phyloP scores from a whole-genome alignment of 1,140 invertebrate genomes.

The Yoshiicerus persimilis region DNA sequence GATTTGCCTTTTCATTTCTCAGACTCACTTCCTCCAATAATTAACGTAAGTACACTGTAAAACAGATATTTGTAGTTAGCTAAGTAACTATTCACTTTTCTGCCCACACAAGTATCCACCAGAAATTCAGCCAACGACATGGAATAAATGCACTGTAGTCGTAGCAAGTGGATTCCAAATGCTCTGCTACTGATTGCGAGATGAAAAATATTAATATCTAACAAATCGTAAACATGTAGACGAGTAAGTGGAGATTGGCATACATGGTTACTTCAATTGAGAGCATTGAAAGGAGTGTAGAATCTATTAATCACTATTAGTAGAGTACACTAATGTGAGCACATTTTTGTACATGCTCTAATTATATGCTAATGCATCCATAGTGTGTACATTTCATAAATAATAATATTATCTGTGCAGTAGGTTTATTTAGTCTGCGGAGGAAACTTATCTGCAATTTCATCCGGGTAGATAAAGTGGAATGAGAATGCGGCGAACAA shows the following conservation, averaged over 20 bases:
- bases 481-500: not conserved
- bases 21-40: not conserved
- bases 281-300: not conserved
- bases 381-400: not conserved
- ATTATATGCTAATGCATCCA: not conserved
- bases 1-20: conserved; percentile 3
- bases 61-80: not conserved
- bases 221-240: no score
- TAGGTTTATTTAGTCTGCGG: not conserved
- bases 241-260: no score
- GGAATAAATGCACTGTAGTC: no score
- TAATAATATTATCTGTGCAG: not conserved
- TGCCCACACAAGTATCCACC: not conserved
- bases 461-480: not conserved
- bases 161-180: no score
- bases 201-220: not conserved
- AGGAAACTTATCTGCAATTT: not conserved
- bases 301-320: not conserved
- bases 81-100: not conserved
- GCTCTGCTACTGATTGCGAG: not conserved
- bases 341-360: no score
- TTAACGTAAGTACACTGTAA: not conserved
- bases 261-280: no score
- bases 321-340: not conserved
- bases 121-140: no score